Evolutionary conservation across 2,797 vertebrate genomes (phyloP), one percentile per base, ranked within the genome.

Genomic region (Enteromius unitaeniatus): DNA sequence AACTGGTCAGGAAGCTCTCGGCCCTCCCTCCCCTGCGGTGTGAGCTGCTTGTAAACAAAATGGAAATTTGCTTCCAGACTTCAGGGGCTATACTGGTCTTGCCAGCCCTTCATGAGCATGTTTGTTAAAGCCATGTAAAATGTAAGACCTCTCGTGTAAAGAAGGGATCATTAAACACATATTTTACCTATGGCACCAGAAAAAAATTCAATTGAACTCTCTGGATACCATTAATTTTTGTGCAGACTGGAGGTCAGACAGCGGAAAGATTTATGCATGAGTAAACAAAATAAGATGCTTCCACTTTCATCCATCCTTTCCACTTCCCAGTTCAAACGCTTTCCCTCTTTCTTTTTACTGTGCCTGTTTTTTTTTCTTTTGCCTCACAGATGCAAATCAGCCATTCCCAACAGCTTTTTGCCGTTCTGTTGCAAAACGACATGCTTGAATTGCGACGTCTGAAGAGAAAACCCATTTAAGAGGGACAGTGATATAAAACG

Each of bases 371-470:
- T 5, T 70, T 28, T 23, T 58, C 26, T 47, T 19, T 1, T 47
- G 28, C 76, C 26, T 78, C 31, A 34, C 11, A 65, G 31, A 80
- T 70, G 65, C 49, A 70, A 68, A 68, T 79, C 62, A 68, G 19
- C 26, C 40, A 73, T 73, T 73, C 69, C 69, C 19, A 60, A 64
- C 19, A 73, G 53, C 26, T 72, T 72, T 42, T 17, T 47, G 26
- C 9, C 6, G 7, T 28, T 68, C 14, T 79, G 9, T 60, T 62
- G 17, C 17, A 47, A 31, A n/a, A 26, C 26, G 15, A 76, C n/a
- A 10, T 26, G 51, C 17, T 72, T 42, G 60, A 82, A 65, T 75
- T 28, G n/a, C 60, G 15, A 58, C 9, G 14, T 21, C 37, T 60
- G 23, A 37, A 83, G 11, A n/a, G 19, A 68, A n/a, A 83, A 23